Evolutionary conservation across 35 echinoderm and acorn worm genomes (phyloP).

Genomic region (Ptychodera flava): DNA sequence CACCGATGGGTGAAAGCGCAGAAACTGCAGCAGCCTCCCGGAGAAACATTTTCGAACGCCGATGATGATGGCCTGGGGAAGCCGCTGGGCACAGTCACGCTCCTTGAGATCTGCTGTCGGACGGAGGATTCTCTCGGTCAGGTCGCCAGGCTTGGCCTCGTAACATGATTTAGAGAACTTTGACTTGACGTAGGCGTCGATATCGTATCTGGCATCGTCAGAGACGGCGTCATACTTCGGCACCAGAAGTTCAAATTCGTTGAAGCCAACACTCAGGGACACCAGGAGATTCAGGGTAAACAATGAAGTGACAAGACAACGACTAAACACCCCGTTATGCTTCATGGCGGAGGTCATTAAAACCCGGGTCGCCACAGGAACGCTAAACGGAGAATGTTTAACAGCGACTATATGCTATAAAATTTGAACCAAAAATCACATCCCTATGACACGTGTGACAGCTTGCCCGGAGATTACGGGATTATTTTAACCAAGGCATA

Average conservation of each 20-base stretch:
- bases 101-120: background rate
- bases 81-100: constrained; percentile 22
- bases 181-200: background rate
- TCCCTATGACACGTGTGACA: too few relatives aligned
- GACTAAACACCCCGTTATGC: too few relatives aligned
- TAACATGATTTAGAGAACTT: background rate
- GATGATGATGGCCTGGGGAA: constrained; percentile 57
- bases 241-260: background rate
- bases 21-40: constrained; percentile 33
- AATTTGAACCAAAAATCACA: too few relatives aligned
- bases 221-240: background rate
- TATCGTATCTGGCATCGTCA: background rate
- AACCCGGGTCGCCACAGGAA: too few relatives aligned
- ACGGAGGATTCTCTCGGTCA: background rate
- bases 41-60: constrained; percentile 55
- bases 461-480: too few relatives aligned
- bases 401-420: too few relatives aligned
- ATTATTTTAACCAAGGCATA: too few relatives aligned
- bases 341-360: too few relatives aligned
- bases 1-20: constrained; percentile 54
- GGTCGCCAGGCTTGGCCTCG: background rate
- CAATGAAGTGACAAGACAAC: too few relatives aligned
- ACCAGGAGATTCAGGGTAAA: too few relatives aligned
- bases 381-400: too few relatives aligned
- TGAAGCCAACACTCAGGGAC: background rate